Evolutionary conservation across 2,113 vertebrate species (phyloP), one percentile per base, ranked within the genome.

Genomic region (Piaya cayana): DNA sequence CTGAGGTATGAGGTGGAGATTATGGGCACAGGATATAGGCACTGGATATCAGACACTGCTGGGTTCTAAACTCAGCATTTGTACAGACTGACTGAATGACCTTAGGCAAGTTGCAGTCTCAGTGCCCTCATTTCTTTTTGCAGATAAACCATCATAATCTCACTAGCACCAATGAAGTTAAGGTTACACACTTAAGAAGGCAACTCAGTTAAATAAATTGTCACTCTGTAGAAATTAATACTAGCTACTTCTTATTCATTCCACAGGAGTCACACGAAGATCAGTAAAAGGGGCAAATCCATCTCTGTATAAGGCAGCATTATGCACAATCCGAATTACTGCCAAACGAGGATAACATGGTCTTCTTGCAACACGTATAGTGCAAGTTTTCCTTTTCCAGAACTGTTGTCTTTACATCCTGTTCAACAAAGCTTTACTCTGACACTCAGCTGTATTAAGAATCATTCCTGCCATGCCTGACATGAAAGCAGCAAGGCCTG

Each of bases 1-100:
- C 64, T 75, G 52, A 90, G n/a, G 52, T 74, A 91, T 90, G 85
- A 93, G 52, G 55, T 17, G 68, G 52, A 93, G 56, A 82, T 96
- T 75, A 75, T 8, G 12, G 21, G 60, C 26, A 89, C 67, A 82
- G 78, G 62, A 77, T 32, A 68, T 6, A 22, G 63, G 43, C 36
- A 53, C 63, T 59, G 20, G 58, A 55, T 55, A 82, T 70, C 55
- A 81, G 79, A 75, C 62, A 65, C 43, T 64, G 52, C 80, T 87
- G 17, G 50, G 53, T 77, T 90, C 87, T 92, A 86, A 89, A 72
- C 70, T 68, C 91, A 60, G 90, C 63, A 56, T 82, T 83, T 83
- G 53, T 43, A 78, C 60, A 80, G 55, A 67, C 18, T 60, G 82
- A 84, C 70, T 64, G 45, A 78, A 63, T 91, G 75, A 88, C 85